Evolutionary conservation across 2,797 vertebrate genomes (phyloP).

Genomic region (Natrix natrix): DNA sequence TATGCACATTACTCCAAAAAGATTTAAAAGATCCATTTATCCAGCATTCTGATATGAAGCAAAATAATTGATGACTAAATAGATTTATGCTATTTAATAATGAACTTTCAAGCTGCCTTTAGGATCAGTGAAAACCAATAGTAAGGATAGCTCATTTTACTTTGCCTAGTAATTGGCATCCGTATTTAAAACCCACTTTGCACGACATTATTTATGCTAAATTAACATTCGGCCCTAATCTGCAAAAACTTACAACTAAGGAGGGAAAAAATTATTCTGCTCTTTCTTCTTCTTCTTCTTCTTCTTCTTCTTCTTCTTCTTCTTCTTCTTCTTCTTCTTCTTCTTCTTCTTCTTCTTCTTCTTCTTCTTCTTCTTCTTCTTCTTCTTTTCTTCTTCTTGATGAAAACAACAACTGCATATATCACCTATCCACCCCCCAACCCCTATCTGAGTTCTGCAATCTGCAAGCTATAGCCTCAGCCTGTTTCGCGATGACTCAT

Average conservation of each 20-base stretch:
- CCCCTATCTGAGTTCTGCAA: conserved; percentile 45
- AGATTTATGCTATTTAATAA: neutral
- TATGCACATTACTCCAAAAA: neutral
- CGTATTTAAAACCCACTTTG: conserved; percentile 31
- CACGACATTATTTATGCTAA: conserved; percentile 18
- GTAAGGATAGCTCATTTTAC: conserved; percentile 37
- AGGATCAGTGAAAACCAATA: conserved; percentile 7
- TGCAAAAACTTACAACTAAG: conserved; percentile 11
- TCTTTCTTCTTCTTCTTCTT: neutral
- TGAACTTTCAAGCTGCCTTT: neutral
- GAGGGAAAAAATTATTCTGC: conserved; percentile 50
- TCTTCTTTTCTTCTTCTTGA: too few species aligned
- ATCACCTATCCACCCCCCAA: neutral
- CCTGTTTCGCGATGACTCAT: conserved; percentile 67
- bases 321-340: too few species aligned
- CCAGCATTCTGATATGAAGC: neutral
- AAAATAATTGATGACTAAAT: neutral
- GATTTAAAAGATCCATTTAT: neutral
- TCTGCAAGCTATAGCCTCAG: conserved; percentile 49
- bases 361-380: too few species aligned
- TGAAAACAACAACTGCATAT: conserved; percentile 37
- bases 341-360: too few species aligned
- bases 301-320: too few species aligned
- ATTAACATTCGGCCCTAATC: conserved; percentile 29
- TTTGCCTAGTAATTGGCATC: conserved; percentile 1